A percentile compares a stretch with the other conserved stretches of the same genome.
Evolutionary conservation across 2,888 invertebrate genomes (phyloP).

Genomic region (Sericinus montela): DNA sequence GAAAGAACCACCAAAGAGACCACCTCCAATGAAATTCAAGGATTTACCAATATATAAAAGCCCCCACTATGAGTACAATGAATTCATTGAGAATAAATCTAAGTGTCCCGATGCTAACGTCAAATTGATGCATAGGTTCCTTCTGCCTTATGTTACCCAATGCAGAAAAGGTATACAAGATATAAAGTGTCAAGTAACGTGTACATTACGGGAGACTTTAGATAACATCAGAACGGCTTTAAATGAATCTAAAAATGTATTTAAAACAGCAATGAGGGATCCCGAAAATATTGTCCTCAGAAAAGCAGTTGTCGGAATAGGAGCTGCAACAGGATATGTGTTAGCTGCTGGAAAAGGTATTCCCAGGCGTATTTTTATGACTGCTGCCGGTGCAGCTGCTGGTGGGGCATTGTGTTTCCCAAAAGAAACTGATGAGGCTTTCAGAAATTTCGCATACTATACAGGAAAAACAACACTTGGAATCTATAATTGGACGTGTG

Average conservation of each 20-base stretch:
- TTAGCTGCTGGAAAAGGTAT: constrained; percentile 28
- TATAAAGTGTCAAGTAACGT: constrained; percentile 22
- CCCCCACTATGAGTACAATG: constrained; percentile 52
- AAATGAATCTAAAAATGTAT: constrained; percentile 26
- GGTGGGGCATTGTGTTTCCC: constrained; percentile 51
- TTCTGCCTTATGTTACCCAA: constrained; percentile 40
- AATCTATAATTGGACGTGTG: constrained; percentile 35
- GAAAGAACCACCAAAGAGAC: constrained; percentile 35
- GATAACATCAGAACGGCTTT: constrained; percentile 20
- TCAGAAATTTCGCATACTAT: constrained; percentile 33
- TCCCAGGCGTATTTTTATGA: constrained; percentile 32
- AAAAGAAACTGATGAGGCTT: constrained; percentile 46
- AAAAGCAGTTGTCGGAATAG: constrained; percentile 31
- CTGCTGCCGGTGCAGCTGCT: constrained; percentile 35
- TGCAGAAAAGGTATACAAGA: constrained; percentile 26
- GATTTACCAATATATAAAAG: constrained; percentile 50
- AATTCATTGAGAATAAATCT: constrained; percentile 31
- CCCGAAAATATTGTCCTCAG: constrained; percentile 36
- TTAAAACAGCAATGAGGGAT: constrained; percentile 39
- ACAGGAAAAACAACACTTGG: constrained; percentile 27
- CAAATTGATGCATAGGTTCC: constrained; percentile 38
- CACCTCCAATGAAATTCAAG: constrained; percentile 52
- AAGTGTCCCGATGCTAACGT: constrained; percentile 38
- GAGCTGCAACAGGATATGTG: constrained; percentile 34
- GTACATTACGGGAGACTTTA: constrained; percentile 20